Conservation (phyloP, 2,888 invertebrate species). For the Drosophila conformis region DNA sequence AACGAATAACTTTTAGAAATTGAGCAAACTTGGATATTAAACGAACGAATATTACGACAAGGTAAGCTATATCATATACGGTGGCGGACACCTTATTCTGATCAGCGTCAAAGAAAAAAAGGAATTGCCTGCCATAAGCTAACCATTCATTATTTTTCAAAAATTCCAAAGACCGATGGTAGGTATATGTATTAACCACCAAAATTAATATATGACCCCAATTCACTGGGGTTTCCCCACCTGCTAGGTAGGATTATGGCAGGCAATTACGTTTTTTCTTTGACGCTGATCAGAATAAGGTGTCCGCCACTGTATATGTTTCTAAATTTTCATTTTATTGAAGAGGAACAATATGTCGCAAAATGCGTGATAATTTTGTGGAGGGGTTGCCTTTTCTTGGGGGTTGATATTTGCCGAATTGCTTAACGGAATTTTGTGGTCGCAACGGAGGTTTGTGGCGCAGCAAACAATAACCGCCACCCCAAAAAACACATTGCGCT, state of each 20-base stretch:
- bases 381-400: slow-evolving; percentile 9
- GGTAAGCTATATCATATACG: slow-evolving; percentile 55
- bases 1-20: slow-evolving; percentile 30
- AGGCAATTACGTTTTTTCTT: too few species aligned
- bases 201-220: too few species aligned
- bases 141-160: too few species aligned
- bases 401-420: slow-evolving; percentile 34
- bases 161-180: too few species aligned
- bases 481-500: not conserved
- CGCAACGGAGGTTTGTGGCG: slow-evolving; percentile 13
- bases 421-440: slow-evolving; percentile 36
- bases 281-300: too few species aligned
- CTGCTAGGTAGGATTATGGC: too few species aligned
- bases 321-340: not conserved
- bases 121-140: too few species aligned
- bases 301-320: too few species aligned
- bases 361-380: slow-evolving; percentile 23
- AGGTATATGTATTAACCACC: too few species aligned
- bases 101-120: too few species aligned
- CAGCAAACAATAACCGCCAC: not conserved
- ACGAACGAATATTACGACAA: slow-evolving; percentile 38
- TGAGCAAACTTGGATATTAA: slow-evolving; percentile 45
- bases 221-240: too few species aligned
- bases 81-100: too few species aligned
- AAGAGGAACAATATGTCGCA: not conserved